These are phyloP conservation scores for Crematogaster levior DNA, from an alignment of 2,888 invertebrate species.

Conservation along the genomic window DNA sequence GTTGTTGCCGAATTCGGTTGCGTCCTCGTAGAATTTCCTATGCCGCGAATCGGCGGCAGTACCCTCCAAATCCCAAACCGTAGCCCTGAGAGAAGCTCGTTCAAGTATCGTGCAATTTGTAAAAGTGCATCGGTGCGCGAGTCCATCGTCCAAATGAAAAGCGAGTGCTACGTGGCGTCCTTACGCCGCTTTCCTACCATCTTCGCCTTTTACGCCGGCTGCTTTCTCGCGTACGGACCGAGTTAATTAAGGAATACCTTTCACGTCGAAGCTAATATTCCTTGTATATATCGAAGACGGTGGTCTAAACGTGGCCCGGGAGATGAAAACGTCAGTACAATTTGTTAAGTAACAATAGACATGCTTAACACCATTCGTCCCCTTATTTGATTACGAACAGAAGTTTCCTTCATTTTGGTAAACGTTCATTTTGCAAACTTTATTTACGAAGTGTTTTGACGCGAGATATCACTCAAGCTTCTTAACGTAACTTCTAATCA, in stretches of 20 bases:
- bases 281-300: slow-evolving; percentile 36
- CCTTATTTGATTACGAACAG: not conserved
- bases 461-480: not conserved
- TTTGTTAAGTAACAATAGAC: slow-evolving; percentile 46
- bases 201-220: slow-evolving; percentile 42
- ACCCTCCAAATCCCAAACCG: slow-evolving; percentile 51
- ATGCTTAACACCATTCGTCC: slow-evolving; percentile 2
- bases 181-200: slow-evolving; percentile 28
- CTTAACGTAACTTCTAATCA: not conserved
- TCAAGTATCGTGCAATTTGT: slow-evolving; percentile 74
- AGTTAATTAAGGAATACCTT: slow-evolving; percentile 78
- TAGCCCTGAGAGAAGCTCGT: slow-evolving; percentile 44
- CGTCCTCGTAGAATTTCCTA: slow-evolving; percentile 37
- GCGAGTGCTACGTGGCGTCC: slow-evolving; percentile 45
- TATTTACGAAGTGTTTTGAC: not conserved
- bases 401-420: not conserved
- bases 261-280: slow-evolving; percentile 74
- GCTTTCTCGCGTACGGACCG: slow-evolving; percentile 32
- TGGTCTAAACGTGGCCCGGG: not conserved
- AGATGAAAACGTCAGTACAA: slow-evolving; percentile 51
- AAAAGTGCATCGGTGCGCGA: slow-evolving; percentile 72
- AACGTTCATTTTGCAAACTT: too few species aligned
- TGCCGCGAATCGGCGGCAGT: slow-evolving; percentile 9
- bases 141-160: slow-evolving; percentile 63
- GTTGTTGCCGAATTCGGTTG: slow-evolving; percentile 50